phyloP scores from a whole-genome alignment of 1,140 invertebrate genomes.

The Latrodectus geometricus region DNA sequence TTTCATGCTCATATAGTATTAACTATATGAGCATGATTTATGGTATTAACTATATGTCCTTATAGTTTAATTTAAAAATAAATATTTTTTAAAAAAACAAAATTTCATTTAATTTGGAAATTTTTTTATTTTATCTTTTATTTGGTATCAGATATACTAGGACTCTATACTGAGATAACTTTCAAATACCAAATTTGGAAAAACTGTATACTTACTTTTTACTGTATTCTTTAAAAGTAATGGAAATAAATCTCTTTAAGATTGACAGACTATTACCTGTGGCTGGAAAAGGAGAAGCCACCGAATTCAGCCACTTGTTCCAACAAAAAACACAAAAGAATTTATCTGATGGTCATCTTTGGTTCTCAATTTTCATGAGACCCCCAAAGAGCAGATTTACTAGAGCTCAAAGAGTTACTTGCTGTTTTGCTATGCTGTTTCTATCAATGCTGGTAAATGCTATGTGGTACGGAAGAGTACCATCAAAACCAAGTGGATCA shows the following conservation, averaged over 20 bases:
- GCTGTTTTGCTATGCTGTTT: constrained; percentile 73
- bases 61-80: too few species aligned
- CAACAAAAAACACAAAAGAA: constrained; percentile 70
- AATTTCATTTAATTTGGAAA: too few species aligned
- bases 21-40: too few species aligned
- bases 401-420: constrained; percentile 72
- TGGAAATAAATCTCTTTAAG: constrained; percentile 63
- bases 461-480: constrained; percentile 72
- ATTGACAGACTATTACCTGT: constrained; percentile 73
- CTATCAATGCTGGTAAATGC: constrained; percentile 74
- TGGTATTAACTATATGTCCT: too few species aligned
- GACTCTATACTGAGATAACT: too few species aligned
- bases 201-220: too few species aligned
- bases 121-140: too few species aligned
- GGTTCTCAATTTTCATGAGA: constrained; percentile 74
- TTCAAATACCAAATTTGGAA: too few species aligned
- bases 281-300: constrained; percentile 68
- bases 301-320: constrained; percentile 72
- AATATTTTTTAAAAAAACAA: too few species aligned
- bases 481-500: constrained; percentile 62
- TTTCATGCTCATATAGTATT: too few species aligned
- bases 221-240: too few species aligned
- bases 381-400: constrained; percentile 73
- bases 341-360: constrained; percentile 73
- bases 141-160: too few species aligned